Percentiles rank a stretch among this genome's conserved stretches.
Evolutionary conservation across 2,113 vertebrate genomes (phyloP).

Genomic region (Hippocampus mohnikei): DNA sequence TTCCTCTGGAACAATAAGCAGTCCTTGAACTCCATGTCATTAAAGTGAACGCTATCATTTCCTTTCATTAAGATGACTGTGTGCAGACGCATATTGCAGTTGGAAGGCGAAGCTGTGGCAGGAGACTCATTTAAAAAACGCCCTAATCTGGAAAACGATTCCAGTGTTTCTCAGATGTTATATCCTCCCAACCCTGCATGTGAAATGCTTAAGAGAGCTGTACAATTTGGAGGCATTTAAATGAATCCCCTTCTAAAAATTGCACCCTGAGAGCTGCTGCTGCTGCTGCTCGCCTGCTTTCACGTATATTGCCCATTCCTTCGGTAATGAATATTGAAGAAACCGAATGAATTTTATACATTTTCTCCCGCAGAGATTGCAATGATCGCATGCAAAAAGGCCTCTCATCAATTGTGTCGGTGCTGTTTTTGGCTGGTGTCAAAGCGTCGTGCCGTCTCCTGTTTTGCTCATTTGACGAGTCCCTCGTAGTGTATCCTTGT

Average conservation of each 20-base stretch:
- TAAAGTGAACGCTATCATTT: constrained; percentile 76
- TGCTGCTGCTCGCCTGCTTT: constrained; percentile 22
- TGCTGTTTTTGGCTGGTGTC: constrained; percentile 26
- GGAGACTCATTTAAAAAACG: constrained; percentile 72
- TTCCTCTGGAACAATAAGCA: constrained; percentile 74
- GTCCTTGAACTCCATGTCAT: constrained; percentile 76
- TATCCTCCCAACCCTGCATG: constrained; percentile 66
- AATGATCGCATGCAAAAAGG: constrained; percentile 47
- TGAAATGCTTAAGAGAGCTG: constrained; percentile 52
- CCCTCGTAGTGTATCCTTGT: constrained; percentile 52
- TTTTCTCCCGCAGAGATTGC: constrained; percentile 32
- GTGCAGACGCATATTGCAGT: constrained; percentile 75
- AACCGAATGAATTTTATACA: constrained; percentile 54
- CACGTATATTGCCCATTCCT: constrained; percentile 64
- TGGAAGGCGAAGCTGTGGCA: constrained; percentile 68
- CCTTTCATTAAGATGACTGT: constrained; percentile 76
- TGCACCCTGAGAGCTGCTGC: constrained; percentile 42
- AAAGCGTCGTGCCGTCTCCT: constrained; percentile 42
- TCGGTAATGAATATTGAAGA: constrained; percentile 60
- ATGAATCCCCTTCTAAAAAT: constrained; percentile 51
- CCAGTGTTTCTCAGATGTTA: constrained; percentile 75
- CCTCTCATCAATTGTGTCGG: constrained; percentile 43
- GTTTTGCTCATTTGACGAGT: constrained; percentile 61
- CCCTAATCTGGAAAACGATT: constrained; percentile 74
- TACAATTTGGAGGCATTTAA: constrained; percentile 59